A percentile compares a stretch with the other conserved stretches of the same genome.
Evolutionary conservation across 64 coral and sea anemone genomes (phyloP).

Genomic region (Actinia tenebrosa): DNA sequence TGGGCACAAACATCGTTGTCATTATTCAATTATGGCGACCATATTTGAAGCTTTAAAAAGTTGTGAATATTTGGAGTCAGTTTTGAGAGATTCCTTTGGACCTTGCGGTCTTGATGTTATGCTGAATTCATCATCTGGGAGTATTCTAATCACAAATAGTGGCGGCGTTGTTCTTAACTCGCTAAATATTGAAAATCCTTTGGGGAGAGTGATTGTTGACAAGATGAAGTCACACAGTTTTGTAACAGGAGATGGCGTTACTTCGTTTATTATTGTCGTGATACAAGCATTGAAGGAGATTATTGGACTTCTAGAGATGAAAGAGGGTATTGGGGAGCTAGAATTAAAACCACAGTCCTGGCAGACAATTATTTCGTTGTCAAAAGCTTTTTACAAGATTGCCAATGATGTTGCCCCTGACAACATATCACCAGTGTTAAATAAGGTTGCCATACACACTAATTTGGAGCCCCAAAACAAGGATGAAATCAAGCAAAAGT

Average conservation of each 20-base stretch:
- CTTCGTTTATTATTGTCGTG: conserved; percentile 65
- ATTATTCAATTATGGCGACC: conserved; percentile 64
- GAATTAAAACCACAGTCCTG: conserved; percentile 24
- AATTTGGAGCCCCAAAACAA: not conserved
- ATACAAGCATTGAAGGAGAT: conserved; percentile 49
- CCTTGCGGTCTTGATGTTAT: conserved; percentile 86
- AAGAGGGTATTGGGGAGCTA: not conserved
- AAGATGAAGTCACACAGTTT: conserved; percentile 34
- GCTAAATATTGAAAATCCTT: conserved; percentile 36
- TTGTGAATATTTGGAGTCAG: conserved; percentile 49
- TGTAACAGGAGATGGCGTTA: conserved; percentile 65
- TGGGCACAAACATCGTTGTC: conserved; percentile 25
- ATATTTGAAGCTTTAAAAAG: conserved; percentile 34
- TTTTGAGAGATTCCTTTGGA: conserved; percentile 80
- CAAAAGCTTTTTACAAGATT: conserved; percentile 50
- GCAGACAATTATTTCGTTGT: conserved; percentile 40
- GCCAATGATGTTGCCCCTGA: conserved; percentile 4
- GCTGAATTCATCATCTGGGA: conserved; percentile 73
- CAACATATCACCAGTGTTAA: conserved; percentile 10
- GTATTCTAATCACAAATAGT: conserved; percentile 84
- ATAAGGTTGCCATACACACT: conserved; percentile 2
- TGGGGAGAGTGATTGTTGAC: conserved; percentile 60
- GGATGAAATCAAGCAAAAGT: conserved; percentile 10
- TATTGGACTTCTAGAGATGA: not conserved
- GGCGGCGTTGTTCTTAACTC: conserved; percentile 77